Conservation (phyloP, 2,113 vertebrate species). For the Morone chrysops region DNA sequence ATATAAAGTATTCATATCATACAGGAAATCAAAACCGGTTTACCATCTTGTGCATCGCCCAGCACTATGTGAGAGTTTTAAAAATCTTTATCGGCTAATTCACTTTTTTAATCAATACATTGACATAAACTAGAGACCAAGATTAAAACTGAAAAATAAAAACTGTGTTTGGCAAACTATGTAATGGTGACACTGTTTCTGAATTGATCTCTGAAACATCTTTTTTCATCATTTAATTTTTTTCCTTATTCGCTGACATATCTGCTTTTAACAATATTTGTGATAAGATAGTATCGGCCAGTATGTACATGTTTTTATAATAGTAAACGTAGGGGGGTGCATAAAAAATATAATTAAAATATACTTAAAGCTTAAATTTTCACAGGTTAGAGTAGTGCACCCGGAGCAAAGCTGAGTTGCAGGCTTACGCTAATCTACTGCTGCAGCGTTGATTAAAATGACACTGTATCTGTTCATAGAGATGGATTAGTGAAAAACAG, state of each 20-base stretch:
- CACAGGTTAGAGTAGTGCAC: neutral
- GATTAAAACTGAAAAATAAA: neutral
- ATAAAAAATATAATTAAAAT: neutral
- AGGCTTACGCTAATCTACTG: neutral
- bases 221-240: too few species aligned
- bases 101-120: neutral
- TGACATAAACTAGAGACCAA: neutral
- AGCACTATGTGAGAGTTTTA: too few species aligned
- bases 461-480: neutral
- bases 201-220: neutral
- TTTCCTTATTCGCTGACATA: neutral
- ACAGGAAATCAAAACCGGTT: too few species aligned
- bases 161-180: neutral
- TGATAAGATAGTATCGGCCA: neutral
- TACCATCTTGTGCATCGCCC: too few species aligned
- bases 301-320: neutral
- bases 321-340: neutral
- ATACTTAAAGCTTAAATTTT: neutral
- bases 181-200: neutral
- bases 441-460: neutral
- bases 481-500: neutral
- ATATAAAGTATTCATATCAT: too few species aligned
- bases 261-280: neutral
- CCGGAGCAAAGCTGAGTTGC: neutral
- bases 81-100: neutral